These are phyloP conservation scores for Drosophila nr. fundita DNA, from an alignment of 2,888 invertebrate genomes.

Conservation along the genomic window DNA sequence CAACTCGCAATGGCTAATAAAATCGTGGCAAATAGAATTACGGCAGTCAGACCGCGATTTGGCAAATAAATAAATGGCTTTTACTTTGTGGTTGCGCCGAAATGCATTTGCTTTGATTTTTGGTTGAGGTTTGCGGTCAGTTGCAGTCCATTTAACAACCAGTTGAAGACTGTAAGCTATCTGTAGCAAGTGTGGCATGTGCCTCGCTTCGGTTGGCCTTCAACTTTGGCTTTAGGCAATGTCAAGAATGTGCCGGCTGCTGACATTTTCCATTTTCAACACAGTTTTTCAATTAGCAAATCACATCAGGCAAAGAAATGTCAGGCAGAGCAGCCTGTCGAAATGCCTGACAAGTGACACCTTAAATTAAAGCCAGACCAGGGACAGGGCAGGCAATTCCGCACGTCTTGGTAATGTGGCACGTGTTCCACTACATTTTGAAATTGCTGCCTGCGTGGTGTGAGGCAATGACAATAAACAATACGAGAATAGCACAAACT, in stretches of 20 bases:
- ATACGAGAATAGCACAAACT: conserved; percentile 40
- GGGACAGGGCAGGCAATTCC: conserved; percentile 5
- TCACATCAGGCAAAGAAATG: conserved; percentile 42
- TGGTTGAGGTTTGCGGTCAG: conserved; percentile 26
- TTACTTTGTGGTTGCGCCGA: conserved; percentile 52
- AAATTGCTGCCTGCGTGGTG: conserved; percentile 39
- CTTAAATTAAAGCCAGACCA: conserved; percentile 53
- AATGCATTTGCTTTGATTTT: conserved; percentile 67
- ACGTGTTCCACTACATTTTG: conserved; percentile 56
- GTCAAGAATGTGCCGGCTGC: conserved; percentile 46
- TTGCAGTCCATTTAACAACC: conserved; percentile 23
- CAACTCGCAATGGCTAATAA: conserved; percentile 18
- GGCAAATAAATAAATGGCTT: conserved; percentile 63
- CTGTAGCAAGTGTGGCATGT: neutral
- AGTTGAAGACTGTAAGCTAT: conserved; percentile 14
- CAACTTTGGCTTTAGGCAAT: conserved; percentile 48
- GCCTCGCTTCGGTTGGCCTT: conserved; percentile 49
- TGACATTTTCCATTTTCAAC: conserved; percentile 54
- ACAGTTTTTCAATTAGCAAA: conserved; percentile 64
- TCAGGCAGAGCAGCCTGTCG: conserved; percentile 37
- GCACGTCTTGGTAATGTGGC: conserved; percentile 23
- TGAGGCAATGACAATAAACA: conserved; percentile 44
- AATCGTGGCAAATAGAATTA: conserved; percentile 20
- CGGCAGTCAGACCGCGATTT: conserved; percentile 38
- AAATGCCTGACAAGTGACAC: conserved; percentile 68